These are phyloP conservation scores for Nothobranchius kuhntae DNA, from an alignment of 2,113 vertebrate species.

Conservation along the genomic window DNA sequence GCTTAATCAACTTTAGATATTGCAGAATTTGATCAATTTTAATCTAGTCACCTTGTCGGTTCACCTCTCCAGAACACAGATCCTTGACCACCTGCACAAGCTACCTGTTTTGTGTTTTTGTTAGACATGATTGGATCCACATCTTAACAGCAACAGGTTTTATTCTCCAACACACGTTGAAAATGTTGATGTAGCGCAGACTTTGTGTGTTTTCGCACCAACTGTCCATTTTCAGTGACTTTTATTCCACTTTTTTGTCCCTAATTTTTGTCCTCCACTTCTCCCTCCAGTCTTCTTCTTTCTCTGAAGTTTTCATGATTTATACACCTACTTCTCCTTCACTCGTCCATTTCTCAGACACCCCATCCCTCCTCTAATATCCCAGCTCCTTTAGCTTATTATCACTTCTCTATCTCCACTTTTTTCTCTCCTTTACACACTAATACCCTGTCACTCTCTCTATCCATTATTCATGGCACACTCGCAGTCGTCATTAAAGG, in stretches of 20 bases:
- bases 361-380: constrained; percentile 13
- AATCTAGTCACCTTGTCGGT: too few relatives aligned
- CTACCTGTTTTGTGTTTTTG: neutral
- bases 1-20: too few relatives aligned
- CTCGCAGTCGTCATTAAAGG: constrained; percentile 71
- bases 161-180: too few relatives aligned
- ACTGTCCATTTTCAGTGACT: too few relatives aligned
- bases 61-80: neutral
- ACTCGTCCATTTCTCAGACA: neutral
- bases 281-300: neutral
- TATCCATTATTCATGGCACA: constrained; percentile 79
- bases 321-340: neutral
- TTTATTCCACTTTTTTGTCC: neutral
- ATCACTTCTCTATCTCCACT: constrained; percentile 1
- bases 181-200: neutral
- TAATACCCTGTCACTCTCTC: constrained; percentile 61
- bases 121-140: neutral
- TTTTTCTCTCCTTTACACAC: constrained; percentile 14
- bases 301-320: neutral
- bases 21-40: too few relatives aligned
- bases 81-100: neutral
- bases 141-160: too few relatives aligned
- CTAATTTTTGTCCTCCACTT: neutral
- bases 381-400: constrained; percentile 11
- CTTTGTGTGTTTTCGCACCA: neutral